Conservation (phyloP, 2,113 vertebrate species). For the Callocephalon fimbriatum region DNA sequence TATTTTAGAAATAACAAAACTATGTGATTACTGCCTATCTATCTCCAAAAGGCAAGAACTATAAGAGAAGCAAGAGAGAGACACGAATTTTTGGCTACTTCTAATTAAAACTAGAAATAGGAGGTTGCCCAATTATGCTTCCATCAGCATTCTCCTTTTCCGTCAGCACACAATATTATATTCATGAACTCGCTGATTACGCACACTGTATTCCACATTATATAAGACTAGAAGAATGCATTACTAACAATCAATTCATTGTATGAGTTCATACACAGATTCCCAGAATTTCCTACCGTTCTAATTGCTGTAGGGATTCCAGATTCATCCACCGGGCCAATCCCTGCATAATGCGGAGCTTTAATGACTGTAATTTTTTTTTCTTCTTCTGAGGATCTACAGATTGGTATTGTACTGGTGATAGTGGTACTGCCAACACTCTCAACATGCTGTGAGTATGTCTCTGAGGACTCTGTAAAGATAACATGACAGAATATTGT, state of each 20-base stretch:
- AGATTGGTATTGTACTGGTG: constrained; percentile 88
- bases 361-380: constrained; percentile 93
- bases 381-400: constrained; percentile 92
- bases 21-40: neutral
- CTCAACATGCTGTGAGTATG: constrained; percentile 83
- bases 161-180: constrained; percentile 54
- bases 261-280: constrained; percentile 52
- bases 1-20: neutral
- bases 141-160: constrained; percentile 12
- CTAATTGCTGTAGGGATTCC: constrained; percentile 96
- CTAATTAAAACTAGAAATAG: constrained; percentile 53
- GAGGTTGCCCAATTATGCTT: constrained; percentile 40
- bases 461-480: constrained; percentile 77
- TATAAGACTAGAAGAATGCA: constrained; percentile 72
- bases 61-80: neutral
- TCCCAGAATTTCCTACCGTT: constrained; percentile 85
- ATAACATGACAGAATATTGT: constrained; percentile 27
- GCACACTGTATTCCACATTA: constrained; percentile 56
- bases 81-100: constrained; percentile 31
- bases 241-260: constrained; percentile 74
- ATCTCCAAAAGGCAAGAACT: neutral
- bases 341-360: constrained; percentile 94
- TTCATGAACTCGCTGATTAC: constrained; percentile 59
- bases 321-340: constrained; percentile 93
- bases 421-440: constrained; percentile 76